Conservation (phyloP, 1,140 invertebrate species). For the Adelges cooleyi region DNA sequence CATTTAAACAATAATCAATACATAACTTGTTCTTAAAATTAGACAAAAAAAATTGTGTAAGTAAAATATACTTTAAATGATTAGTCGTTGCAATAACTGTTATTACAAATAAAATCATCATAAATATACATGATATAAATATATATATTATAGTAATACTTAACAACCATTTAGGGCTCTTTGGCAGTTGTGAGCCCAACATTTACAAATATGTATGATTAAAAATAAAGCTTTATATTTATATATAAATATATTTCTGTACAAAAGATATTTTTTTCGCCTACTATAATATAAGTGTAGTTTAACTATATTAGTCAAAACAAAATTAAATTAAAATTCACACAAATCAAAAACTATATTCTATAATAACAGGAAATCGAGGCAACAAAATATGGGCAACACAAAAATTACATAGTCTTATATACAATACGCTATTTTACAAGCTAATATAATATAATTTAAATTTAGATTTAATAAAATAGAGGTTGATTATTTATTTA, state of each 20-base stretch:
- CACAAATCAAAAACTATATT: slow-evolving; percentile 15
- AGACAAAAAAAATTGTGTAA: slow-evolving; percentile 6
- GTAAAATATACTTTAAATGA: slow-evolving; percentile 10
- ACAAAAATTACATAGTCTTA: no score
- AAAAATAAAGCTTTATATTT: neutral
- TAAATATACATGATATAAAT: neutral
- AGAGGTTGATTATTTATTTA: neutral
- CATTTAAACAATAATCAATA: slow-evolving; percentile 7
- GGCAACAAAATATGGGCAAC: neutral
- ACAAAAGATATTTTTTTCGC: neutral
- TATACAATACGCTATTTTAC: no score
- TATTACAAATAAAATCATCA: neutral
- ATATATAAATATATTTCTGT: no score
- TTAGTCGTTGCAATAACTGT: slow-evolving; percentile 14
- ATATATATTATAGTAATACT: slow-evolving; percentile 2
- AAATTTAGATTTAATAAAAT: no score
- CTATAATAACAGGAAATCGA: slow-evolving; percentile 7
- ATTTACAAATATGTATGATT: neutral
- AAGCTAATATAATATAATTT: no score
- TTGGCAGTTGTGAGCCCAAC: slow-evolving; percentile 5
- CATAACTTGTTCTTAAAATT: slow-evolving; percentile 15
- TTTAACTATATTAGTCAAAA: slow-evolving; percentile 15
- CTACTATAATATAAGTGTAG: slow-evolving; percentile 7
- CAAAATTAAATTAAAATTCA: slow-evolving; percentile 23
- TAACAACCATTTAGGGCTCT: slow-evolving; percentile 15